Evolutionary conservation across 2,113 vertebrate genomes (phyloP).

Genomic region (Corynorhinus townsendii): DNA sequence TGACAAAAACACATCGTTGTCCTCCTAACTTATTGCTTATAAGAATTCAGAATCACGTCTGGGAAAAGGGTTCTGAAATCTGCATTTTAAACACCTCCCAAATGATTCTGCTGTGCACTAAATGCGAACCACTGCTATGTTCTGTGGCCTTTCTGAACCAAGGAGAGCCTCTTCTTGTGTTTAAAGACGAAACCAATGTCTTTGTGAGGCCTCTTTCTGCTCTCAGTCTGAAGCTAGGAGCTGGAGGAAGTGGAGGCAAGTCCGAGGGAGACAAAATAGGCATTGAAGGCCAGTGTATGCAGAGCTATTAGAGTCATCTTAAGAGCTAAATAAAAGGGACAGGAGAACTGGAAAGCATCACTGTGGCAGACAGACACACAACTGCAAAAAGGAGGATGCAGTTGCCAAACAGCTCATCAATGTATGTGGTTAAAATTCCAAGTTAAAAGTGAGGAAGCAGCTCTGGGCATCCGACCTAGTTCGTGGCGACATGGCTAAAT

Average conservation of each 20-base stretch:
- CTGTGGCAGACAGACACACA: not conserved
- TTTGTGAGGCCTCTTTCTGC: not conserved
- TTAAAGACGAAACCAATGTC: not conserved
- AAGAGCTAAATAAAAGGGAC: not conserved
- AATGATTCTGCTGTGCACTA: not conserved
- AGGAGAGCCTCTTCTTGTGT: not conserved
- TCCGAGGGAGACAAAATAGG: not conserved
- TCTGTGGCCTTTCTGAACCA: not conserved
- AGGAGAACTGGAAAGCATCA: not conserved
- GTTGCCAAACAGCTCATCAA: not conserved
- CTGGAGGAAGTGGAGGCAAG: not conserved
- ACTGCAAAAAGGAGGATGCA: not conserved
- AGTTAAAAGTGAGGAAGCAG: not conserved
- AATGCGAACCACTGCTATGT: not conserved
- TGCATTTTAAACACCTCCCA: not conserved
- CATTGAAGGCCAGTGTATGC: accelerated
- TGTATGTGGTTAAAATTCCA: not conserved
- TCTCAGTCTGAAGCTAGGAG: not conserved
- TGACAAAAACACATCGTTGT: not conserved
- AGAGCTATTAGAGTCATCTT: not conserved
- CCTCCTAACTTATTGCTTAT: not conserved
- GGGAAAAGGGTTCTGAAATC: not conserved
- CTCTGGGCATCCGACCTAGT: too few species aligned
- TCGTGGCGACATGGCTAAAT: too few species aligned
- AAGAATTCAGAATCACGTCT: conserved; percentile 5